Percentiles rank a stretch among this genome's conserved stretches.
Evolutionary conservation across 2,113 vertebrate genomes (phyloP).

Genomic region (Trichomycterus rosablanca): DNA sequence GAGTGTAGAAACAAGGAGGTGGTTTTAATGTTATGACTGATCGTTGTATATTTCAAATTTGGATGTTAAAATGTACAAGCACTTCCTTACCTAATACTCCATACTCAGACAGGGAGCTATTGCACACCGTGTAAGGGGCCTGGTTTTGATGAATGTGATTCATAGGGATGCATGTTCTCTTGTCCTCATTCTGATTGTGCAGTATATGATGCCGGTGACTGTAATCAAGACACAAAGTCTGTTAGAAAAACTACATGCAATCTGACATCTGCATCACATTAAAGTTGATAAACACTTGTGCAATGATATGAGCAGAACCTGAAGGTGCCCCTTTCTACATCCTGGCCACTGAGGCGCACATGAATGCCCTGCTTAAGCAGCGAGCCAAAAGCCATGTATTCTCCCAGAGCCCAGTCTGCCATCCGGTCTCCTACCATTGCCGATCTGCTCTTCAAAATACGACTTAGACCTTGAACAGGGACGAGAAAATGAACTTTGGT

Average conservation of each 20-base stretch:
- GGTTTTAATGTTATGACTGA: no score
- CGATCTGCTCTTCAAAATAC: constrained; percentile 83
- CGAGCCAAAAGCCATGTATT: constrained; percentile 96
- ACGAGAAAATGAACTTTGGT: no score
- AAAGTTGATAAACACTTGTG: no score
- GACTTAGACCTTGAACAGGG: constrained; percentile 81
- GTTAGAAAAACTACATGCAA: no score
- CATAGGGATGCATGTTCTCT: constrained; percentile 95
- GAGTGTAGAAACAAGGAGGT: no score
- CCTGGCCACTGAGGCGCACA: constrained; percentile 89
- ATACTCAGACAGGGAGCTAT: constrained; percentile 93
- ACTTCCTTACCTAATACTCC: constrained; percentile 76
- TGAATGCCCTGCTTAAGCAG: constrained; percentile 92
- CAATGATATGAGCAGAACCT: constrained; percentile 81
- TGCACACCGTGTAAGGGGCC: constrained; percentile 95
- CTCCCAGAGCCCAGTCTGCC: constrained; percentile 93
- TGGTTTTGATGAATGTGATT: constrained; percentile 90
- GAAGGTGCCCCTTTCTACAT: constrained; percentile 95
- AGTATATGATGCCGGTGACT: constrained; percentile 97
- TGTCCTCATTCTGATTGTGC: constrained; percentile 96
- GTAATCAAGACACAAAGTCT: no score
- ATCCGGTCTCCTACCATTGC: constrained; percentile 84
- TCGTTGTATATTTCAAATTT: no score
- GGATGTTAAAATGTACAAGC: not conserved
- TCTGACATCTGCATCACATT: no score